Conservation (phyloP, 2,113 vertebrate species). For the Chaetorhynchus papuensis region DNA sequence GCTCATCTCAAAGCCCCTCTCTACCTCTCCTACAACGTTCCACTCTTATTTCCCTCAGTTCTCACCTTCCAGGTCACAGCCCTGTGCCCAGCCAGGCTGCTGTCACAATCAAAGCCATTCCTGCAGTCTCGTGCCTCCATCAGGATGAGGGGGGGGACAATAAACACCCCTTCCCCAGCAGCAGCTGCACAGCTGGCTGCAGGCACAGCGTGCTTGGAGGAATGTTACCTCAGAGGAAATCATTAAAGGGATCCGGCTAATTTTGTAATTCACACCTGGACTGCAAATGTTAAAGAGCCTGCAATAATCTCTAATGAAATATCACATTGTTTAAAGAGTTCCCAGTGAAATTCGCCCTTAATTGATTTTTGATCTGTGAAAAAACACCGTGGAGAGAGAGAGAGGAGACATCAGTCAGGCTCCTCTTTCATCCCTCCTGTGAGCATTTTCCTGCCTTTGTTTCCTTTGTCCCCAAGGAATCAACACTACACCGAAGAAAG, state of each 20-base stretch:
- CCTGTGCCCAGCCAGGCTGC: neutral
- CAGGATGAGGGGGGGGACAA: neutral
- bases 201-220: neutral
- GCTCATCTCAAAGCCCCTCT: neutral
- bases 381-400: conserved; percentile 60
- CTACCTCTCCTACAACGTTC: neutral
- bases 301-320: conserved; percentile 74
- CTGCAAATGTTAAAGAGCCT: conserved; percentile 59
- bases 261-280: conserved; percentile 75
- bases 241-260: conserved; percentile 61
- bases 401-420: conserved; percentile 37
- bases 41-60: neutral
- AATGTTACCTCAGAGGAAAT: conserved; percentile 42
- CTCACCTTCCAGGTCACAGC: neutral
- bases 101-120: neutral
- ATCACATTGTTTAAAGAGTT: conserved; percentile 75
- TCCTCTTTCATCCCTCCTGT: conserved; percentile 20
- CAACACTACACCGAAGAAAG: neutral
- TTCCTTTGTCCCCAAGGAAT: conserved; percentile 42
- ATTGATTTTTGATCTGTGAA: conserved; percentile 77
- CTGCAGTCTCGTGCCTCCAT: neutral
- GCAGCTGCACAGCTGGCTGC: conserved; percentile 19
- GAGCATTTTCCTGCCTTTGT: conserved; percentile 14
- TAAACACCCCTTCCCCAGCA: neutral
- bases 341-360: conserved; percentile 71